Evolutionary conservation across 2,113 vertebrate species (phyloP).

Genomic region (Hucho hucho): DNA sequence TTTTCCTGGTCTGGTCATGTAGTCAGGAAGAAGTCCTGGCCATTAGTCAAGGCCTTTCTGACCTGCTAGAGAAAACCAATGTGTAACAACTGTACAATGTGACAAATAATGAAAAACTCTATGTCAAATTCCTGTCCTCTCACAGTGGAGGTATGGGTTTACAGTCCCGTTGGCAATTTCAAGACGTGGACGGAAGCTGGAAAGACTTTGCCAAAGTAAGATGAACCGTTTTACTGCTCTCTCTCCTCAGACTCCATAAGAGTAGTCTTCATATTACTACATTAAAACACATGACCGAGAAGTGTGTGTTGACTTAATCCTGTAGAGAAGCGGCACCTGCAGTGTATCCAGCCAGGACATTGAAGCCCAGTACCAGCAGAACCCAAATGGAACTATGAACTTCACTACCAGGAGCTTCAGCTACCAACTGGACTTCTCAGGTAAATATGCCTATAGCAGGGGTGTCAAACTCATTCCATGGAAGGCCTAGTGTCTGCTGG

Average conservation of each 20-base stretch:
- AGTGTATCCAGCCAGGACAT: slow-evolving; percentile 63
- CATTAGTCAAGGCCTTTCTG: too few species aligned
- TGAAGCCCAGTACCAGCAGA: slow-evolving; percentile 54
- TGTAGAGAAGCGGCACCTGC: slow-evolving; percentile 13
- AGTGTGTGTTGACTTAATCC: slow-evolving; percentile 8
- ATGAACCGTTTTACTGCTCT: neutral
- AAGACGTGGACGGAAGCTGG: slow-evolving; percentile 49
- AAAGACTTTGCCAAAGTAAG: slow-evolving; percentile 56
- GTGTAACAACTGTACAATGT: too few species aligned
- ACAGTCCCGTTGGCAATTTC: slow-evolving; percentile 54
- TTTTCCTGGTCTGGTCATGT: neutral
- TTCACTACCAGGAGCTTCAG: slow-evolving; percentile 35
- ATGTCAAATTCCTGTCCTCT: neutral
- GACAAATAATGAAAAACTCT: too few species aligned
- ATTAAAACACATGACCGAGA: neutral
- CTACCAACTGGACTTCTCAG: slow-evolving; percentile 59
- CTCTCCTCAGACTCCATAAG: neutral
- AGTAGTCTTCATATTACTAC: neutral
- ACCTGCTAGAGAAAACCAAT: too few species aligned
- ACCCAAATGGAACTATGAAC: slow-evolving; percentile 32
- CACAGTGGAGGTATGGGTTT: neutral
- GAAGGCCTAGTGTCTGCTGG: too few species aligned
- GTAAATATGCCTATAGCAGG: slow-evolving; percentile 26
- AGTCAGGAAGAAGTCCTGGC: neutral
- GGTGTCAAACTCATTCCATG: too few species aligned